Base-by-base conservation (phyloP, 1,140 invertebrate species). In the Aphelinus certus region DNA sequence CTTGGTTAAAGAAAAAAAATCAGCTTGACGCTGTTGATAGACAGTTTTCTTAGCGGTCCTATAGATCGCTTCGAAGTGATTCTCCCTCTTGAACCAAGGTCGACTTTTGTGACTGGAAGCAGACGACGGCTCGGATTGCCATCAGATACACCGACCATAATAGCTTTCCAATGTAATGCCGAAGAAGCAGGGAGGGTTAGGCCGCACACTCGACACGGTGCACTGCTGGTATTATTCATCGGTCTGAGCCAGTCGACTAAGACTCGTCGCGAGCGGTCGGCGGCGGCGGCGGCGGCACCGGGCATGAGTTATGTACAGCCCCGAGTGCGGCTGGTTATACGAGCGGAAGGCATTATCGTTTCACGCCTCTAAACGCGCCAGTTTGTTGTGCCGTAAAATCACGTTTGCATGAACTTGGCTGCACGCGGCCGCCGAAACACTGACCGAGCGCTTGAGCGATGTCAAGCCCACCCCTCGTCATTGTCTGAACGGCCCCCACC, bases 301-400 rank as follows among this genome's bases (percentile, higher is more conserved):
- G 77, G 74, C 77, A 77, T 82, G 80, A 83, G 77, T 83, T 82
- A 82, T 80, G 77, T 74, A 79, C 68, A 74, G 68, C 78, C 80
- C 79, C 79, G 78, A 83, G 78, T 76, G 77, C 71, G 74, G 78
- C 75, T 80, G 79, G 79, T 83, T 81, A 77, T 80, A 79, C 76
- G 78, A 82, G 76, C 81, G 81, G 80, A 83, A 84, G 78, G 79
- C 82, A 85, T 84, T 83, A 82, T 77, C 79, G 80, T 84, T 84
- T 82, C 79, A 80, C 77, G 73, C 76, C 79, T 46, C 76, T 76
- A 66, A 69, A 80, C 77, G 81, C 78, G 80, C 82, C 81, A 81
- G 79, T 83, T 85, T 83, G 82, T 80, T 80, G 81, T 78, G 73
- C 79, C 78, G 78, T 84, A 83, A 83, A 83, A 83, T 83, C 79